Evolutionary conservation across 2,797 vertebrate genomes (phyloP).

Genomic region (Syngnathus rostellatus): DNA sequence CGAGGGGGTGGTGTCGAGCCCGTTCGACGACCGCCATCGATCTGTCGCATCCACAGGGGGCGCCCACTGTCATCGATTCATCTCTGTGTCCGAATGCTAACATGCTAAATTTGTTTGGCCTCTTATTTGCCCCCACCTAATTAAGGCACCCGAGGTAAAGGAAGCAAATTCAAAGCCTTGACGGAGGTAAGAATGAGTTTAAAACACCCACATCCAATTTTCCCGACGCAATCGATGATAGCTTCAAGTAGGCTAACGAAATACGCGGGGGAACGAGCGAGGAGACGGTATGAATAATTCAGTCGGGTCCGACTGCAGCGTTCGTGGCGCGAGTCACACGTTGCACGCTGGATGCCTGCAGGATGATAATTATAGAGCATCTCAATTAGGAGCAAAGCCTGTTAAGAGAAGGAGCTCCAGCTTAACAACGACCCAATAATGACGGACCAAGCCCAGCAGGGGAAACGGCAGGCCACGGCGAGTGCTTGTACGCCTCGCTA

Average conservation of each 20-base stretch:
- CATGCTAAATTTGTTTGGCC: conserved; percentile 21
- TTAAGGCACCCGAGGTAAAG: not conserved
- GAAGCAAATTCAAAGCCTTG: not conserved
- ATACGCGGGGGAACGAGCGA: not conserved
- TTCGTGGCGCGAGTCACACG: not conserved
- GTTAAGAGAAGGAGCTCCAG: conserved; percentile 54
- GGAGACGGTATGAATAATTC: not conserved
- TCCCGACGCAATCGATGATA: not conserved
- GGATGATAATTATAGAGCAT: conserved; percentile 56
- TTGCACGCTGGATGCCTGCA: not conserved
- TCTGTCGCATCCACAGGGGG: not conserved
- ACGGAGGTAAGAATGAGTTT: no score
- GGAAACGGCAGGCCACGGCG: conserved; percentile 1
- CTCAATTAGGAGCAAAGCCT: conserved; percentile 59
- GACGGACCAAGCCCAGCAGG: conserved; percentile 12
- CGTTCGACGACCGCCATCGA: not conserved
- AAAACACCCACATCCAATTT: not conserved
- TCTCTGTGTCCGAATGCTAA: not conserved
- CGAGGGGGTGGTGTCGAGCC: not conserved
- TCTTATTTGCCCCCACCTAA: conserved; percentile 19
- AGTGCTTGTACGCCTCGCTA: not conserved
- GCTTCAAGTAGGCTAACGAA: not conserved
- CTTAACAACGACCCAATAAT: conserved; percentile 59
- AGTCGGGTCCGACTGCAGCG: not conserved
- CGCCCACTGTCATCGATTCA: not conserved